Evolutionary conservation across 2,797 vertebrate species (phyloP).

Genomic region (Tragopan temminckii): DNA sequence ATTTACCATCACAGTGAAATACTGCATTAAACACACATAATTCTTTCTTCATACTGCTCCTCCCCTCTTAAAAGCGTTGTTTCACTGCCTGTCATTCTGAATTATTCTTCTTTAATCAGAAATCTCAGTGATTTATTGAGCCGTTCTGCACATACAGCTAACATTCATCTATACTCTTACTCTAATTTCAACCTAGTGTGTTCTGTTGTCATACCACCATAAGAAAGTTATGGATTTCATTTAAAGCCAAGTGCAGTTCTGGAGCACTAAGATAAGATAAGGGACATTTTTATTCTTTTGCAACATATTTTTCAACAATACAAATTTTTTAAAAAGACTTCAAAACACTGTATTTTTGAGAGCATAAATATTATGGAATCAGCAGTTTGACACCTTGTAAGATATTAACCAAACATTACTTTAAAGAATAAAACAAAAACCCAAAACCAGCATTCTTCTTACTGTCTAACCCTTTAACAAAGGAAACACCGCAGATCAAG

Average conservation of each 20-base stretch:
- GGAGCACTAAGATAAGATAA: neutral
- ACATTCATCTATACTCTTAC: conserved; percentile 24
- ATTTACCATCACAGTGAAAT: conserved; percentile 41
- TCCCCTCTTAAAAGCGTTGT: conserved; percentile 17
- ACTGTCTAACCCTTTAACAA: neutral
- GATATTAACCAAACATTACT: neutral
- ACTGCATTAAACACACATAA: conserved; percentile 9
- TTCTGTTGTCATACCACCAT: conserved; percentile 26
- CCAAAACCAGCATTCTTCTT: neutral
- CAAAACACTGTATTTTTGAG: neutral
- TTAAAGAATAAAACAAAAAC: neutral
- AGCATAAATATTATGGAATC: neutral
- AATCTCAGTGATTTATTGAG: conserved; percentile 25
- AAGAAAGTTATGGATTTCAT: conserved; percentile 33
- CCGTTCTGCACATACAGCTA: neutral
- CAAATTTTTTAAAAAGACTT: neutral
- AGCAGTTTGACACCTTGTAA: neutral
- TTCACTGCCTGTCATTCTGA: neutral
- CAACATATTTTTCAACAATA: neutral
- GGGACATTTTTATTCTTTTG: neutral
- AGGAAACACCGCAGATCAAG: neutral
- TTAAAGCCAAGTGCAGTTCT: neutral
- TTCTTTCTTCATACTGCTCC: neutral
- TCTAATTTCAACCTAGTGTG: conserved; percentile 22
- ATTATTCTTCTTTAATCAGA: conserved; percentile 19